Conservation (phyloP, 2,113 vertebrate genomes). For the Aptenodytes forsteri region DNA sequence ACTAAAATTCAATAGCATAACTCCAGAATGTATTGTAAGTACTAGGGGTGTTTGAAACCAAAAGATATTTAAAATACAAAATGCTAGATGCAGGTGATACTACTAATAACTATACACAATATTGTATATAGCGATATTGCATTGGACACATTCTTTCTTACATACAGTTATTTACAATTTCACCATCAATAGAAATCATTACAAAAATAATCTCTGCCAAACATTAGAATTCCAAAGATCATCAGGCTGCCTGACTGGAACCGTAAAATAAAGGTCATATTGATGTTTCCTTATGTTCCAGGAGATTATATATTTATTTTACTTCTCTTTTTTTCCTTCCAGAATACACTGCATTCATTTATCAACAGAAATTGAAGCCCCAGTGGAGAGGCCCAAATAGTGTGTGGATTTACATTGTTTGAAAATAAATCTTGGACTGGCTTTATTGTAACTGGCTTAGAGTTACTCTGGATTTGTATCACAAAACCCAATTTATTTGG, state of each 20-base stretch:
- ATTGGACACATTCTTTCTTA: background rate
- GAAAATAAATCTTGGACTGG: background rate
- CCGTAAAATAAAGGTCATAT: background rate
- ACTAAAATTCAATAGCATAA: background rate
- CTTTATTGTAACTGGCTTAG: background rate
- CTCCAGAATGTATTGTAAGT: background rate
- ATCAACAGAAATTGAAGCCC: background rate
- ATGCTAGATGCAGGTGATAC: background rate
- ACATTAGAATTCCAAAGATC: background rate
- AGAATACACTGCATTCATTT: background rate
- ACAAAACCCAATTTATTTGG: background rate
- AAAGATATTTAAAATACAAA: background rate
- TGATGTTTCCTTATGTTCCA: background rate
- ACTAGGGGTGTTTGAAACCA: background rate
- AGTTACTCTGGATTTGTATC: background rate
- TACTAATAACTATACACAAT: background rate
- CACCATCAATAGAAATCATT: background rate
- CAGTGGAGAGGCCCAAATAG: background rate
- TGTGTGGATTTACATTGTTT: background rate
- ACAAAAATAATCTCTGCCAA: background rate
- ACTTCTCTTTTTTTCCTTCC: background rate
- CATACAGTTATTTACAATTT: background rate
- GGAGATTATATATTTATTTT: background rate
- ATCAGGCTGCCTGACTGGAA: background rate
- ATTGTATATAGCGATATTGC: background rate